These are phyloP conservation scores for Drosophila funebris DNA, from an alignment of 1,140 invertebrate species.

Conservation along the genomic window DNA sequence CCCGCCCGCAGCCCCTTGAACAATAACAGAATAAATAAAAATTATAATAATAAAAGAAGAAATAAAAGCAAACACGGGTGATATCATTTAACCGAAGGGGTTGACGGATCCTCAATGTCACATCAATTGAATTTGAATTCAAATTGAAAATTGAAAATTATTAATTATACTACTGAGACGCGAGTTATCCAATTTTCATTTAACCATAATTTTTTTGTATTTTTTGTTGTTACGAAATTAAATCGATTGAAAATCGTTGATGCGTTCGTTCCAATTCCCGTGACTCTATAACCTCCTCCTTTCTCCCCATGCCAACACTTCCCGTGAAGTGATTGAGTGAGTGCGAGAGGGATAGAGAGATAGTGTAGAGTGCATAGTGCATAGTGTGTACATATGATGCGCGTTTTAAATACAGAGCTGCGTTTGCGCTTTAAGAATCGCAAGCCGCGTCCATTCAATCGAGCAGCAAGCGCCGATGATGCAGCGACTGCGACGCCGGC, in stretches of 20 bases:
- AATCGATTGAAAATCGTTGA: constrained; percentile 55
- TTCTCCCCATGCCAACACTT: background rate
- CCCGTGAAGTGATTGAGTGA: background rate
- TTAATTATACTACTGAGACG: background rate
- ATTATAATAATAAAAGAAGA: background rate
- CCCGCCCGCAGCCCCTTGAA: constrained; percentile 3
- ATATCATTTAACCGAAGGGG: constrained; percentile 44
- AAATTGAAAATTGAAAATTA: background rate
- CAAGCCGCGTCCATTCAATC: constrained; percentile 76
- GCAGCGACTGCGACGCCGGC: constrained; percentile 29
- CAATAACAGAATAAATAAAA: background rate
- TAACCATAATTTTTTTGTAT: constrained; percentile 11
- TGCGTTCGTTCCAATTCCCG: constrained; percentile 65
- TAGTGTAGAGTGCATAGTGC: background rate
- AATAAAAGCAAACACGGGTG: constrained; percentile 11
- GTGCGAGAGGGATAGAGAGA: background rate
- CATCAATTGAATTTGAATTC: constrained; percentile 17
- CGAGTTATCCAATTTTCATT: constrained; percentile 1
- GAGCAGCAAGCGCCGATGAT: constrained; percentile 77
- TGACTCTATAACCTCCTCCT: background rate
- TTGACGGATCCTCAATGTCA: constrained; percentile 31
- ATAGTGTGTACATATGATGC: constrained; percentile 57
- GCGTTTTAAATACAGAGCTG: constrained; percentile 71
- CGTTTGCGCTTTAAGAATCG: constrained; percentile 80
- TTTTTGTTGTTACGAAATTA: background rate